Evolutionary conservation across 2,113 vertebrate species (phyloP).

Genomic region (Sturnira hondurensis): DNA sequence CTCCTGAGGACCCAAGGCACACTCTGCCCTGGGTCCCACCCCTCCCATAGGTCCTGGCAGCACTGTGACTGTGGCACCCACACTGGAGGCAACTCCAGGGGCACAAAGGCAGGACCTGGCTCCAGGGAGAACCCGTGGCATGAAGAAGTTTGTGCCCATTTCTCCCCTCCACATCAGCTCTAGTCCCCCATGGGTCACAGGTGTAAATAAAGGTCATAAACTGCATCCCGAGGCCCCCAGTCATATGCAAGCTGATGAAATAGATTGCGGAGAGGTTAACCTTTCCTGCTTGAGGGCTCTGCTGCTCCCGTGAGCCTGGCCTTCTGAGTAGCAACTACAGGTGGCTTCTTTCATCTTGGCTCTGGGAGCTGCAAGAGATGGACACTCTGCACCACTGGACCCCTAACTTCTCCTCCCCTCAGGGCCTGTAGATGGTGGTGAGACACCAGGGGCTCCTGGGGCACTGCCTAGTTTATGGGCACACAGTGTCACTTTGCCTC

Average conservation of each 20-base stretch:
- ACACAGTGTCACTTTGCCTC: no score
- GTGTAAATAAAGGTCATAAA: background rate
- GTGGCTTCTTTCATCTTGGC: background rate
- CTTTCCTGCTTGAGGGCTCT: background rate
- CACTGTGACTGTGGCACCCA: background rate
- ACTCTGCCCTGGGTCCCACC: background rate
- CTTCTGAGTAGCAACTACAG: background rate
- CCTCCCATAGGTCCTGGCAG: background rate
- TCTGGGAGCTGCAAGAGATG: background rate
- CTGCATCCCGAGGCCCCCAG: fast-evolving
- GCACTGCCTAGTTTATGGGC: constrained; percentile 83
- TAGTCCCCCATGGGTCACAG: fast-evolving
- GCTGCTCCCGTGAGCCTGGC: background rate
- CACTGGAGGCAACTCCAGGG: background rate
- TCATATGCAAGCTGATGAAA: background rate
- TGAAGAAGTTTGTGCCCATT: no score
- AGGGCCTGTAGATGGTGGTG: constrained; percentile 89
- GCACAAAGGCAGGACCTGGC: no score
- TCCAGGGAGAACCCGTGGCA: no score
- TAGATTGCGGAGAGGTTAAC: background rate
- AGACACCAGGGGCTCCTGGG: constrained; percentile 79
- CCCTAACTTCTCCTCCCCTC: no score
- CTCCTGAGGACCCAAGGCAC: no score
- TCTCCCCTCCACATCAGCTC: no score
- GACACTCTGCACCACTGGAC: no score